Evolutionary conservation across 2,797 vertebrate genomes (phyloP), one percentile per base, ranked within the genome.

Genomic region (Okamejei kenojei): DNA sequence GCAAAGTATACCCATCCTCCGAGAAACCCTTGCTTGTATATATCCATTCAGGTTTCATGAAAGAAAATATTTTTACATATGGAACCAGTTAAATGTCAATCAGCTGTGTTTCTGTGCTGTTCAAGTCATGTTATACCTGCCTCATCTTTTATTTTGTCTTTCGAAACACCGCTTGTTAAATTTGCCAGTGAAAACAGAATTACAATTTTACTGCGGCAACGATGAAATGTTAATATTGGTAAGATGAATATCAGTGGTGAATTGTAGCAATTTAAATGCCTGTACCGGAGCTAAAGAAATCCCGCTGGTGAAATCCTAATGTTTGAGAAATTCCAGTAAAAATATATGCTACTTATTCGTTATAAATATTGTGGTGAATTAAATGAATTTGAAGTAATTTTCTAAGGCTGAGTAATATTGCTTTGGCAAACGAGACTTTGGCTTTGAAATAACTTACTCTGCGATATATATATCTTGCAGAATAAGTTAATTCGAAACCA

Each of bases 11-110:
- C 26, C 73, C 71, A 92, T 76, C 68, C 90, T 92, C 71, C 11
- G 90, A 92, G 38, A 54, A 92, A 26, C 11, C 11, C 54, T 54
- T 76, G 38, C 90, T 76, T 92, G 90, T 76, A 35, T 45, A 15
- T 65, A 73, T 91, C 65, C 8, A 92, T 92, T 92, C 90, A 76
- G 8, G 21, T 58, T 74, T 15, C 90, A 92, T 92, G 90, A 76
- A 92, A 76, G 68, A 76, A 54, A 92, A 76, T 92, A 92, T 92
- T 92, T 92, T 45, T 92, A 92, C 90, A 92, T 58, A 74, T 92
- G 90, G 90, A 92, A 92, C 38, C 38, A 92, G 68, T 92, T 92
- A 92, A 29, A n/a, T 7, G 11, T 8, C 90, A 92, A 71, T 92
- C 90, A 92, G 90, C 90, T 92, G 90, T 92, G 90, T 74, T 74